Evolutionary conservation across 2,888 invertebrate species (phyloP).

Genomic region (Steinernema scapterisci): DNA sequence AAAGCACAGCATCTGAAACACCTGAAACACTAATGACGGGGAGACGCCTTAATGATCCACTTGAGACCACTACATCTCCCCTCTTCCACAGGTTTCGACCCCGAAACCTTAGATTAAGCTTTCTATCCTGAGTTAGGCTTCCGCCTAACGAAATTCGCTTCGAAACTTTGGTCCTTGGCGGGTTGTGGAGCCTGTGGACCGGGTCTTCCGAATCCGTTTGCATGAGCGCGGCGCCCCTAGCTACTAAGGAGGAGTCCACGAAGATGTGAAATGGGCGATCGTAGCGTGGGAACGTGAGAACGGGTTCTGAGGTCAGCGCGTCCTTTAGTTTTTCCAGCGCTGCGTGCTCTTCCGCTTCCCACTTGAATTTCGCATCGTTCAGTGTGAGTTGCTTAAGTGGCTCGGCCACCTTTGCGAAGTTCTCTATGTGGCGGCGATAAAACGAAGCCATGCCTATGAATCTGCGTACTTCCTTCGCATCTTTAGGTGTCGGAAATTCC

Average conservation of each 20-base stretch:
- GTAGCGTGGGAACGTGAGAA: conserved; percentile 33
- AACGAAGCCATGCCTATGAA: conserved; percentile 45
- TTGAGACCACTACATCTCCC: too few relatives aligned
- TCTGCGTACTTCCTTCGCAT: conserved; percentile 36
- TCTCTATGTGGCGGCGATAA: conserved; percentile 42
- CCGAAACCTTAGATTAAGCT: too few relatives aligned
- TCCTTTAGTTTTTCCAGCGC: conserved; percentile 41
- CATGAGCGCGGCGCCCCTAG: not conserved
- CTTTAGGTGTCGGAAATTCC: conserved; percentile 35
- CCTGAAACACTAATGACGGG: too few relatives aligned
- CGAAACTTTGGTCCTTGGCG: too few relatives aligned
- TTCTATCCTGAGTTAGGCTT: too few relatives aligned
- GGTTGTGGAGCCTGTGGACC: too few relatives aligned
- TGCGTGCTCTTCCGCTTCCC: conserved; percentile 33
- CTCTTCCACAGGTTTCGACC: too few relatives aligned
- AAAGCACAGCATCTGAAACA: too few relatives aligned
- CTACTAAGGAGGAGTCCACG: not conserved
- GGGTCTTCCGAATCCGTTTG: not conserved
- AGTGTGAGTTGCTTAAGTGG: not conserved
- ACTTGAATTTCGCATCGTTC: conserved; percentile 28
- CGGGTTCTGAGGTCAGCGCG: conserved; percentile 37
- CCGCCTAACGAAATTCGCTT: too few relatives aligned
- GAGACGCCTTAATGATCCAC: too few relatives aligned
- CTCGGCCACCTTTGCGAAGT: not conserved
- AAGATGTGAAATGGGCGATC: conserved; percentile 34